These are phyloP conservation scores for Coendou prehensilis DNA, from an alignment of 2,797 vertebrate genomes.

Conservation along the genomic window DNA sequence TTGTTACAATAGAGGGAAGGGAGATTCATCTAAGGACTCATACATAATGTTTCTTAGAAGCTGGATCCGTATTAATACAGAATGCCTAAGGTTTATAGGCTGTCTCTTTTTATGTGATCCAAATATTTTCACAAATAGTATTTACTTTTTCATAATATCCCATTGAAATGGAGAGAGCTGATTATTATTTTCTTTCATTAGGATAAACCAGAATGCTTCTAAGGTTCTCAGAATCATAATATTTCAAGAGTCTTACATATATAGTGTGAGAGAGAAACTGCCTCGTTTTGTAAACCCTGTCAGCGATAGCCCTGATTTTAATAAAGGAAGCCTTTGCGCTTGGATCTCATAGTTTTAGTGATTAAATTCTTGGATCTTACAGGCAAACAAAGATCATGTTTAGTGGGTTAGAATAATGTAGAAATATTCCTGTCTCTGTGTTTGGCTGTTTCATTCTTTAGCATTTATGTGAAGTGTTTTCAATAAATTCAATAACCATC, in stretches of 20 bases:
- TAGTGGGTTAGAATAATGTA: conserved; percentile 13
- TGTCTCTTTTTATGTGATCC: neutral
- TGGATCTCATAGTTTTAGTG: neutral
- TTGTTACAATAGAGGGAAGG: neutral
- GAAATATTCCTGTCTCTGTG: conserved; percentile 7
- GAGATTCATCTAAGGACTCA: neutral
- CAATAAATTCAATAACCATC: neutral
- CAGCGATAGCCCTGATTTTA: conserved; percentile 22
- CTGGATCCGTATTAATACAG: neutral
- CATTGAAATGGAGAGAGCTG: neutral
- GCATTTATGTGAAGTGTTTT: conserved; percentile 40
- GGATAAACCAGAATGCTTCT: neutral
- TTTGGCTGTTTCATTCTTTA: conserved; percentile 22
- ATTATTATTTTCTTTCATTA: neutral
- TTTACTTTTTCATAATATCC: neutral
- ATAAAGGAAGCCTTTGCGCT: conserved; percentile 4
- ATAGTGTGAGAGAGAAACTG: neutral
- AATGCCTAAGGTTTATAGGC: neutral
- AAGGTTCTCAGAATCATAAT: neutral
- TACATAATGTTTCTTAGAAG: neutral
- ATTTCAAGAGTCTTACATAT: neutral
- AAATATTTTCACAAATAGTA: conserved; percentile 44
- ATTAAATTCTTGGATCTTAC: conserved; percentile 16
- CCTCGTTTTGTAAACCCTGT: neutral
- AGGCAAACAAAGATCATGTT: conserved; percentile 18